Evolutionary conservation across 2,113 vertebrate species (phyloP).

Genomic region (Myrmophylax atrothorax): DNA sequence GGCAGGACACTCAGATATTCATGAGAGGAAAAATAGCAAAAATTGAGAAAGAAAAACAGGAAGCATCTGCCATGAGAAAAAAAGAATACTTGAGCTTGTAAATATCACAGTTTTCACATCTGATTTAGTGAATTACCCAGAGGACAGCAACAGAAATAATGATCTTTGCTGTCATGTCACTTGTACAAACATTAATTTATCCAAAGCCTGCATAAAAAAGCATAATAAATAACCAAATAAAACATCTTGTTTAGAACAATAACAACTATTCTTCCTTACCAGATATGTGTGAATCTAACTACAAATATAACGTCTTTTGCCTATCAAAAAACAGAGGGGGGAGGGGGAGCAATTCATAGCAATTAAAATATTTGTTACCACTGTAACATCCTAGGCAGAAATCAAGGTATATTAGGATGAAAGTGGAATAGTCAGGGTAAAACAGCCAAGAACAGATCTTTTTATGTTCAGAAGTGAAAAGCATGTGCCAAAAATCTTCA

Average conservation of each 20-base stretch:
- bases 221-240: neutral
- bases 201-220: neutral
- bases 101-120: neutral
- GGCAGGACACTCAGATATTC: neutral
- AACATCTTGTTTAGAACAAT: neutral
- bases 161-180: neutral
- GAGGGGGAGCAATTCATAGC: fast-evolving
- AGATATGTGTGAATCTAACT: neutral
- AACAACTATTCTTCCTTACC: neutral
- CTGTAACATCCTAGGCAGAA: neutral
- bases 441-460: neutral
- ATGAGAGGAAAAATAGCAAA: neutral
- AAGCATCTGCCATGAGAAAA: neutral
- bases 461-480: neutral
- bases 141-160: neutral
- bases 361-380: neutral
- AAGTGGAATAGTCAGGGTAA: neutral
- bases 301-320: neutral
- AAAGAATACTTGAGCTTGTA: neutral
- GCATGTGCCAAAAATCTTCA: neutral
- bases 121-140: neutral
- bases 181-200: neutral
- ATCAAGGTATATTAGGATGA: neutral
- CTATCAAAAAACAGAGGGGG: neutral
- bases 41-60: neutral